Percentiles rank a stretch among this genome's conserved stretches.
These are phyloP conservation scores for Hylyphantes graminicola DNA, from an alignment of 1,140 invertebrate genomes.

Conservation along the genomic window DNA sequence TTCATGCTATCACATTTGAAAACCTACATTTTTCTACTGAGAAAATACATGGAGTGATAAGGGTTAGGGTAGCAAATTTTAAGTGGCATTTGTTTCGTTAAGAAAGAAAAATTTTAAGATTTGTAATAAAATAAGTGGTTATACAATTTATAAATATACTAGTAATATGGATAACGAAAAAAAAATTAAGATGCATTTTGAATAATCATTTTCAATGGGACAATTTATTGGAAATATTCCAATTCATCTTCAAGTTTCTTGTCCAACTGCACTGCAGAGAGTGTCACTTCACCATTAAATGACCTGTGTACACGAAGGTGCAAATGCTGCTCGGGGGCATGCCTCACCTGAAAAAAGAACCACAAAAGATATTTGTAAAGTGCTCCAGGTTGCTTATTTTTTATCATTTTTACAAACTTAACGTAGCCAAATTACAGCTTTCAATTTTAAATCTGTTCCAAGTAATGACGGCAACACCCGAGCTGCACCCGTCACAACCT, in stretches of 20 bases:
- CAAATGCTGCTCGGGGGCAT: slow-evolving; percentile 55
- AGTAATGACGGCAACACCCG: no score
- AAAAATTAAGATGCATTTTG: not conserved
- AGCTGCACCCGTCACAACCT: no score
- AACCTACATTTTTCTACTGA: no score
- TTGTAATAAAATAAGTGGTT: not conserved
- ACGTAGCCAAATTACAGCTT: no score
- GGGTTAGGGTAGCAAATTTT: no score
- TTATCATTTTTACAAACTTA: no score
- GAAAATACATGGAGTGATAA: no score
- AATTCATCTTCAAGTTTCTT: slow-evolving; percentile 61
- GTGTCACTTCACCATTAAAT: slow-evolving; percentile 60
- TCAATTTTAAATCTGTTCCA: no score
- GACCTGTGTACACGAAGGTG: slow-evolving; percentile 59
- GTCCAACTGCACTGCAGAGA: slow-evolving; percentile 51
- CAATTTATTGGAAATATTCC: slow-evolving; percentile 59
- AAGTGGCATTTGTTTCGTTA: not conserved
- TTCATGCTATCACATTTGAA: no score
- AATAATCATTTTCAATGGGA: no score
- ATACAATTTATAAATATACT: slow-evolving; percentile 2
- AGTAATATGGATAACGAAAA: slow-evolving; percentile 3
- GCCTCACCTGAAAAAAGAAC: slow-evolving; percentile 48
- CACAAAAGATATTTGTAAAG: no score
- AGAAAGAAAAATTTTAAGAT: not conserved
- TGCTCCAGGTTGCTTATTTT: no score